These are phyloP conservation scores for Gymnoscelis rufifasciata DNA, from an alignment of 2,888 invertebrate genomes.

Conservation along the genomic window DNA sequence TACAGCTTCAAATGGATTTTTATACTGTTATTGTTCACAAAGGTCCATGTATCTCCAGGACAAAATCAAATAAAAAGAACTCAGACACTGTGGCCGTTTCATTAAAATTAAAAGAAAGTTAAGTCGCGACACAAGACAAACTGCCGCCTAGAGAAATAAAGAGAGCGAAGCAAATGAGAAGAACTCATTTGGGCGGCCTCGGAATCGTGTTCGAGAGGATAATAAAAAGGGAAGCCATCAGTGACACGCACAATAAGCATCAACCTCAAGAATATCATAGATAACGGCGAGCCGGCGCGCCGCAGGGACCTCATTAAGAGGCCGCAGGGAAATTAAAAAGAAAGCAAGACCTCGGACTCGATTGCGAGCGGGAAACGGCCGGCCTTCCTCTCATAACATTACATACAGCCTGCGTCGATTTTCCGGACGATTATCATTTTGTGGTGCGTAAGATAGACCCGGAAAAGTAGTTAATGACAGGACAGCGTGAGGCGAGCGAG, in stretches of 20 bases:
- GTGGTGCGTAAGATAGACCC: conserved; percentile 74
- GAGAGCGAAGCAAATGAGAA: conserved; percentile 76
- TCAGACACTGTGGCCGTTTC: conserved; percentile 48
- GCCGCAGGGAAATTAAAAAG: conserved; percentile 80
- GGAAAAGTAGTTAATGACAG: conserved; percentile 70
- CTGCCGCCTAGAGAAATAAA: conserved; percentile 77
- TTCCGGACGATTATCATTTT: conserved; percentile 80
- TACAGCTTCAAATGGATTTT: conserved; percentile 21
- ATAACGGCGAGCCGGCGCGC: conserved; percentile 66
- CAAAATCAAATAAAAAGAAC: conserved; percentile 48
- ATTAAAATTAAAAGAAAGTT: conserved; percentile 69
- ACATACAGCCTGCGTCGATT: conserved; percentile 77
- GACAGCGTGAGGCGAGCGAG: conserved; percentile 44
- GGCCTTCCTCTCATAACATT: conserved; percentile 77
- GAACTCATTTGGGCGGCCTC: conserved; percentile 75
- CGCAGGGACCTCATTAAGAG: conserved; percentile 77
- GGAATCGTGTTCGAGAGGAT: conserved; percentile 79
- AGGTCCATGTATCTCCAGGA: conserved; percentile 32
- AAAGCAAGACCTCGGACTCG: conserved; percentile 78
- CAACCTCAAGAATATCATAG: conserved; percentile 80
- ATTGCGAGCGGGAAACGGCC: conserved; percentile 71
- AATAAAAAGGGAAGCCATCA: conserved; percentile 79
- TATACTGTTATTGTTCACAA: conserved; percentile 23
- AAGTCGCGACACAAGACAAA: conserved; percentile 72
- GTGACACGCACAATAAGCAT: conserved; percentile 80